Evolutionary conservation across 2,113 vertebrate species (phyloP).

Genomic region (Entosphenus tridentatus): DNA sequence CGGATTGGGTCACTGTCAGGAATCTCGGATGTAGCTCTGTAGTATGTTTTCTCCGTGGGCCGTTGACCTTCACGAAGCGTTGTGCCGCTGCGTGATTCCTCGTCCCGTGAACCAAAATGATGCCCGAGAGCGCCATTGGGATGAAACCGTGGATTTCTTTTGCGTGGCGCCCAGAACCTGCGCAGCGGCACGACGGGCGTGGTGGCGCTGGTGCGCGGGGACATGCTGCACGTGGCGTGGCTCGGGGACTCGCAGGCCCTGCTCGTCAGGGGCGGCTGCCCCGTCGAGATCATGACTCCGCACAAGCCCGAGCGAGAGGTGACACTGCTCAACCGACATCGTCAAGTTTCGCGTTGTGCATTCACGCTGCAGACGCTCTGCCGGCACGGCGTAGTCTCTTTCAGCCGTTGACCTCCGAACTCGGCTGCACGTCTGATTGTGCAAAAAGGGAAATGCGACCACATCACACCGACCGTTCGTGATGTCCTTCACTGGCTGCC

Average conservation of each 20-base stretch:
- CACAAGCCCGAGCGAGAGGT: slow-evolving; percentile 86
- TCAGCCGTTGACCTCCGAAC: too few relatives aligned
- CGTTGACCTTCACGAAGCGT: too few relatives aligned
- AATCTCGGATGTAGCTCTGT: too few relatives aligned
- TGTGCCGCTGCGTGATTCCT: too few relatives aligned
- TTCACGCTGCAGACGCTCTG: background rate
- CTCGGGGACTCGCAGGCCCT: slow-evolving; percentile 72
- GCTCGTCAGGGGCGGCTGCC: slow-evolving; percentile 41
- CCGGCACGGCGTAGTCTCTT: background rate
- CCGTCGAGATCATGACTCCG: slow-evolving; percentile 57
- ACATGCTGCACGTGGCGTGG: slow-evolving; percentile 48
- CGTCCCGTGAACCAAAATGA: too few relatives aligned
- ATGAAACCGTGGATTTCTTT: background rate
- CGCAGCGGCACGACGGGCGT: slow-evolving; percentile 68
- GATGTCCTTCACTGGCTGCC: too few relatives aligned
- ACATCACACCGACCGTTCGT: too few relatives aligned
- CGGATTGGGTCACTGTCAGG: too few relatives aligned
- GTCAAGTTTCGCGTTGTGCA: background rate
- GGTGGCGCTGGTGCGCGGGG: slow-evolving; percentile 32
- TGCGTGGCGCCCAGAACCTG: slow-evolving; percentile 28
- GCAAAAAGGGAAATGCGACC: too few relatives aligned
- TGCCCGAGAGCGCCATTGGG: too few relatives aligned
- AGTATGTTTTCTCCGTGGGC: too few relatives aligned
- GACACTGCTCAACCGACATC: slow-evolving; percentile 4
- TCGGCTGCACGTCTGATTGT: too few relatives aligned